Evolutionary conservation across 2,113 vertebrate species (phyloP), one percentile per base, ranked within the genome.

Genomic region (Rhea pennata): DNA sequence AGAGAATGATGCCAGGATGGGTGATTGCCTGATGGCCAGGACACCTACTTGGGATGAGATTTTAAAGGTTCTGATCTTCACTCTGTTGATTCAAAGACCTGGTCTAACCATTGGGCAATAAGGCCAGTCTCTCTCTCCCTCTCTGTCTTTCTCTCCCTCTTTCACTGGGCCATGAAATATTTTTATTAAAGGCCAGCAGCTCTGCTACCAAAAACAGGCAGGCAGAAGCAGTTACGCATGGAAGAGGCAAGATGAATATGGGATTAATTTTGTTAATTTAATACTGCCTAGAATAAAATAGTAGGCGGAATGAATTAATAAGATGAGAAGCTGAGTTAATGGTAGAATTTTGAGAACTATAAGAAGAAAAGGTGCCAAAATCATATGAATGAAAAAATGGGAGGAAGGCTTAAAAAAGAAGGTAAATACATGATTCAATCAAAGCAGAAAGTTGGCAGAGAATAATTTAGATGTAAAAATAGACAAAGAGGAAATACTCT

Each of bases 191-290:
- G 75, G 36, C 21, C 69, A 87, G 87, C 27, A 70, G 20, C 21
- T 24, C 31, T 88, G 70, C 39, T 66, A 82, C 61, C 72, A 84
- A 82, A 84, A 59, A 50, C 7, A 6, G 50, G 24, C 31, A 48
- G 40, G 29, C 53, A 87, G 79, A 56, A 46, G 42, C 12, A 54
- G 36, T 59, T 84, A 51, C 59, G 19, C 53, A 33, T 54, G 36
- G 27, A 84, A 78, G 13, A 76, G 22, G 17, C 19, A 84, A 87
- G n/a, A 46, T 61, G 26, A 88, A 6, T 26, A 71, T 17, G 42
- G 48, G 24, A 92, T 62, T 93, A 61, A 22, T 77, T 94, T 93
- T 80, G 13, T 87, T 56, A 6, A 84, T 90, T 78, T 92, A 69
- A 31, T 66, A 54, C 31, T 66, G 10, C 50, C 84, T 66, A 73